Percentiles rank a stretch among this genome's conserved stretches.
phyloP scores from a whole-genome alignment of 2,888 invertebrate species.

The Ferrisia virgata region DNA sequence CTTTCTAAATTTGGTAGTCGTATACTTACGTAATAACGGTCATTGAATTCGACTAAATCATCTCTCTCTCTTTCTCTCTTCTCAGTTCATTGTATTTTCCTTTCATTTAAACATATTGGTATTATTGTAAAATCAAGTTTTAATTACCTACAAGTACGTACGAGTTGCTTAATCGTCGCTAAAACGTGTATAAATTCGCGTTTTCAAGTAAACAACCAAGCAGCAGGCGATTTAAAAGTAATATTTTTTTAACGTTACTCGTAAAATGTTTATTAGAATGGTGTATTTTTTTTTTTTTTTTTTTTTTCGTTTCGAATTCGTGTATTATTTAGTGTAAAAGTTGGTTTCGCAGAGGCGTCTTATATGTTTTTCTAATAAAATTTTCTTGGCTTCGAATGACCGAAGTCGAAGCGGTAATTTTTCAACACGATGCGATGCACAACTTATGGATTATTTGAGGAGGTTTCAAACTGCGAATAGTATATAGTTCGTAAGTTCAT shows the following conservation, averaged over 20 bases:
- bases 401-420: neutral
- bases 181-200: neutral
- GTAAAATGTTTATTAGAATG: slow-evolving; percentile 12
- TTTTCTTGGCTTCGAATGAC: neutral
- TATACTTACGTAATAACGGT: too few species aligned
- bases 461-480: neutral
- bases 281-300: neutral
- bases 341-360: neutral
- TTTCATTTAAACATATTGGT: too few species aligned
- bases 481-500: neutral
- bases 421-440: neutral
- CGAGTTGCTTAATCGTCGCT: neutral
- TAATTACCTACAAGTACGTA: too few species aligned
- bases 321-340: neutral
- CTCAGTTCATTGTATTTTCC: neutral
- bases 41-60: too few species aligned
- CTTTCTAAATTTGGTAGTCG: too few species aligned
- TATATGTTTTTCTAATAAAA: neutral
- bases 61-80: too few species aligned
- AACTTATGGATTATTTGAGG: neutral
- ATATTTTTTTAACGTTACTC: neutral
- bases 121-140: neutral
- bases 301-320: neutral
- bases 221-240: neutral
- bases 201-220: neutral